phyloP scores from a whole-genome alignment of 2,113 vertebrate genomes.

The Crotalus tigris region DNA sequence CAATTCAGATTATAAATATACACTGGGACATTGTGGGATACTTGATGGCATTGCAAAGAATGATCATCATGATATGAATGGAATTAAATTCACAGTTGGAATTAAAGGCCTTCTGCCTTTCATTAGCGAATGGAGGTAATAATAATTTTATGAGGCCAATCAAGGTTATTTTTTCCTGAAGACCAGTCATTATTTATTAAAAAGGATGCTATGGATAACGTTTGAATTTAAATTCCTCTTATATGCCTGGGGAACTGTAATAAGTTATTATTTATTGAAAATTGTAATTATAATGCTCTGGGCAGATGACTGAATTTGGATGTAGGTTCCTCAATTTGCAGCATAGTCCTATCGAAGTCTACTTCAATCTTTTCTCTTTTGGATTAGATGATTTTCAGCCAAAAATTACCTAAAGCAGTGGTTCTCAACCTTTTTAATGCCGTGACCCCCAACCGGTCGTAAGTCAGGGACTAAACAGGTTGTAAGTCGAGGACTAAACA shows the following conservation, averaged over 20 bases:
- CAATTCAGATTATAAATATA: constrained; percentile 77
- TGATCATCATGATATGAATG: constrained; percentile 78
- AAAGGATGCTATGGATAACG: background rate
- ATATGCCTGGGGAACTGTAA: background rate
- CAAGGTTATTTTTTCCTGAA: background rate
- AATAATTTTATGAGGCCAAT: background rate
- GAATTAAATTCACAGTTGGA: constrained; percentile 55
- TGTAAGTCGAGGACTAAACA: no score
- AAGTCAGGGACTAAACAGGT: no score
- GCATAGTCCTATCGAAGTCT: background rate
- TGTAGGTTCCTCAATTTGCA: background rate
- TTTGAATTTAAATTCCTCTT: background rate
- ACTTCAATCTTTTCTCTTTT: background rate
- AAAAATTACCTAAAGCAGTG: no score
- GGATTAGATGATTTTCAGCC: background rate
- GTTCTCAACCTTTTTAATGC: no score
- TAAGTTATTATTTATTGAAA: background rate
- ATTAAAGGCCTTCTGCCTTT: constrained; percentile 66
- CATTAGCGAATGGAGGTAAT: constrained; percentile 85
- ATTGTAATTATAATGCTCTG: background rate
- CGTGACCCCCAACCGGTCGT: no score
- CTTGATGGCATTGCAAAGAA: constrained; percentile 82
- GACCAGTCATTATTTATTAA: background rate
- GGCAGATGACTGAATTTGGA: background rate
- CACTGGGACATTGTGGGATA: constrained; percentile 85